Base-by-base conservation (phyloP, 2,113 vertebrate species). In the Lipotes vexillifer region DNA sequence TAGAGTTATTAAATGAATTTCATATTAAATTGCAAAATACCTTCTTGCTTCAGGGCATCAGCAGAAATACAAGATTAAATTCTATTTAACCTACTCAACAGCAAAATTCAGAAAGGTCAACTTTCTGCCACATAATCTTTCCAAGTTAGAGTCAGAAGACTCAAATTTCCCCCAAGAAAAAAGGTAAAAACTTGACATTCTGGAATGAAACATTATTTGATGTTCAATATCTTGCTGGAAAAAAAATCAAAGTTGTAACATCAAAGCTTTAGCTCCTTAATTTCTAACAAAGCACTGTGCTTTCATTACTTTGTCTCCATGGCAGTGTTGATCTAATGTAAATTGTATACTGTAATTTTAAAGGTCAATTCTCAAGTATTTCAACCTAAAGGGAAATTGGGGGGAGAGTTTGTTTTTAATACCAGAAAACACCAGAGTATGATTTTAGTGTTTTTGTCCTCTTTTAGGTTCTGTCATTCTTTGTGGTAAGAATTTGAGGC, bases 271-370 rank as follows among this genome's bases (percentile, higher is more conserved):
- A 66, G 49, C 31, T 88, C 38, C 77, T 77, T 92, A 63, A 95
- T 93, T 86, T 92, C 89, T 89, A 63, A 78, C 87, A 96, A 96
- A 97, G 57, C 88, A 89, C 18, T 95, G 18, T 69, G 31, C 41
- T 94, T 91, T 59, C 52, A 52, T 83, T 63, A 85, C 3, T 31
- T 57, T 93, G 59, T 57, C 74, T 94, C 97, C 41, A 8, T 59
- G 36, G 55, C 78, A 88, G 2, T 57, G n/a, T 36, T 84, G 33
- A 81, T 83, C 27, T 90, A 93, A 88, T 23, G 52, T 59, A 96
- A 95, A 97, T 84, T 36, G 11, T 80, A 77, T 74, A 57, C 23
- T 66, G 0, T 92, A 65, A 57, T 81, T 94, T 93, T 91, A 90
- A 96, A 93, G 65, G 90, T 90, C 95, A 94, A 31, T 93, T 90